Percentiles rank a stretch among this genome's conserved stretches.
phyloP scores from a whole-genome alignment of 1,140 invertebrate species.

The Antheraea mylitta region DNA sequence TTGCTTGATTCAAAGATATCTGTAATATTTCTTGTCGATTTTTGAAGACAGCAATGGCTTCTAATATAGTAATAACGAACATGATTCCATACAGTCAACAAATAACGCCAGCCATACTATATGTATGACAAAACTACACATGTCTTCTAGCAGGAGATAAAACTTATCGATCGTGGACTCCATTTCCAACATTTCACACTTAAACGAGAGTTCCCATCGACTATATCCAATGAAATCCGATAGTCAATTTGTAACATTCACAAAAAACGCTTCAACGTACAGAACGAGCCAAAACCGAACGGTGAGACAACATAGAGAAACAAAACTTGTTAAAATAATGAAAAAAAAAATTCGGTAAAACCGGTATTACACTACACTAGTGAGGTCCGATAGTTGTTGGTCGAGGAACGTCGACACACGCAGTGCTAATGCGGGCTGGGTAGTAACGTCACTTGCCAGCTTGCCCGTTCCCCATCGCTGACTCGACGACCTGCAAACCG shows the following conservation, averaged over 20 bases:
- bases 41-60: neutral
- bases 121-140: no score
- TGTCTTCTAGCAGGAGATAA: no score
- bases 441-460: conserved; percentile 56
- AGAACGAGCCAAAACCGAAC: conserved; percentile 17
- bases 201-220: no score
- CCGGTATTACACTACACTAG: conserved; percentile 64
- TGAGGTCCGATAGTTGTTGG: conserved; percentile 69
- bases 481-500: conserved; percentile 68
- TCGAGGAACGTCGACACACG: conserved; percentile 74
- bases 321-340: conserved; percentile 24
- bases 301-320: conserved; percentile 18
- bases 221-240: no score
- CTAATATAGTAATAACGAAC: no score
- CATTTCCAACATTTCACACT: no score
- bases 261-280: neutral
- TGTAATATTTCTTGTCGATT: neutral
- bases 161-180: no score
- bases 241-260: no score
- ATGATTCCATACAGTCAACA: no score
- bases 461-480: conserved; percentile 62
- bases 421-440: conserved; percentile 41
- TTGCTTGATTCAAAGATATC: neutral
- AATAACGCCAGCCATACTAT: no score
- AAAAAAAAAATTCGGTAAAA: conserved; percentile 40